A percentile compares a stretch with the other conserved stretches of the same genome.
Conservation (phyloP, 2,113 vertebrate species). For the Merops nubicus region DNA sequence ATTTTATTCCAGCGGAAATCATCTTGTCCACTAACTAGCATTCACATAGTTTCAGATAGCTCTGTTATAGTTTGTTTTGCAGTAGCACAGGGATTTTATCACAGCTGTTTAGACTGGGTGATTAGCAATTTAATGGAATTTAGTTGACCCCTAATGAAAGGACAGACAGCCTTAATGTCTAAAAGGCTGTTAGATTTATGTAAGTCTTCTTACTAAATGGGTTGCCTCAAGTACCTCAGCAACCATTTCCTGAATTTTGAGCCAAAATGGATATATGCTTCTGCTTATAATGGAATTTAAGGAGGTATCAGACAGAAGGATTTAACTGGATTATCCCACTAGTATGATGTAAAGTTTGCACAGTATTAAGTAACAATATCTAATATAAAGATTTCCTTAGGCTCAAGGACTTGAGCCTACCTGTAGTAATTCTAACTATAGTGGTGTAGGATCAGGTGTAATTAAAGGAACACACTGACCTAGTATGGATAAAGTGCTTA, state of each 20-base stretch:
- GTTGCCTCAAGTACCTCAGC: neutral
- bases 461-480: neutral
- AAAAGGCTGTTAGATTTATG: neutral
- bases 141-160: slow-evolving; percentile 5
- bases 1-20: neutral
- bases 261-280: neutral
- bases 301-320: neutral
- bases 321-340: neutral
- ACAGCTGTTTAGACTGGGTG: neutral
- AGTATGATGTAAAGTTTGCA: neutral
- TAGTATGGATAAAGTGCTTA: neutral
- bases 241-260: neutral
- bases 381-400: neutral
- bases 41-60: neutral
- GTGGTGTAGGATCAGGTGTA: neutral
- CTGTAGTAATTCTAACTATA: neutral
- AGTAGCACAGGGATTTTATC: neutral
- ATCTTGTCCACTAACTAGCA: neutral
- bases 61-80: neutral
- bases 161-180: neutral
- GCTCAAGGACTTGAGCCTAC: neutral
- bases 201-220: neutral
- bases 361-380: neutral
- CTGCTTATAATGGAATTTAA: neutral
- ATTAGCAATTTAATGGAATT: slow-evolving; percentile 10